phyloP scores from a whole-genome alignment of 2,113 vertebrate genomes.

The Cyrtonyx montezumae region DNA sequence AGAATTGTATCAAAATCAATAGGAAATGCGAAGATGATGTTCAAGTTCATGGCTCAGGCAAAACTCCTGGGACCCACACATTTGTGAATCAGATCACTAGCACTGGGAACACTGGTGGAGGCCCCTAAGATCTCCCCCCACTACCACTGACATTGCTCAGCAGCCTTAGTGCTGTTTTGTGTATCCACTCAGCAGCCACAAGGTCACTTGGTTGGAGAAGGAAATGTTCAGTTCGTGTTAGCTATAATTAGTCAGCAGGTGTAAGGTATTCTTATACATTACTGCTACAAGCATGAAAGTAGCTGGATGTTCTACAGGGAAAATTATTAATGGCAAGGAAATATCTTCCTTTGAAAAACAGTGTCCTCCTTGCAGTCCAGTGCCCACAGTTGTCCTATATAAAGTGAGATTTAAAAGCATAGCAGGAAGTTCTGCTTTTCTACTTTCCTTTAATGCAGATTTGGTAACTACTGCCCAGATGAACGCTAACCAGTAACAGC shows the following conservation, averaged over 20 bases:
- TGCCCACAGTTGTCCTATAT: background rate
- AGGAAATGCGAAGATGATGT: accelerated
- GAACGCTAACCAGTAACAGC: background rate
- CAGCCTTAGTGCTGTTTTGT: background rate
- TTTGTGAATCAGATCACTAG: background rate
- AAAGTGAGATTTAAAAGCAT: background rate
- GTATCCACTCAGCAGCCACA: background rate
- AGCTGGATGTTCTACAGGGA: constrained; percentile 10
- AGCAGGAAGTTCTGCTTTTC: accelerated
- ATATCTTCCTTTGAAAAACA: background rate
- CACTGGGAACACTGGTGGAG: background rate
- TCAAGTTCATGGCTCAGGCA: background rate
- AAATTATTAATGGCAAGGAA: constrained; percentile 5
- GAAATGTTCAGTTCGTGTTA: constrained; percentile 29
- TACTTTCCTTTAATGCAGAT: background rate
- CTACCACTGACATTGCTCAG: constrained; percentile 14
- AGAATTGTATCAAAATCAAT: background rate
- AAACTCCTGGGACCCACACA: background rate
- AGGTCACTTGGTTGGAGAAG: constrained; percentile 42
- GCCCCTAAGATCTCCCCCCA: background rate
- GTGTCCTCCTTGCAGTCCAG: accelerated
- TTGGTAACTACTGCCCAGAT: background rate
- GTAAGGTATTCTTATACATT: constrained; percentile 40
- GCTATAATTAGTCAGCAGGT: constrained; percentile 33
- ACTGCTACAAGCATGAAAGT: background rate